Base-by-base conservation (phyloP, 2,113 vertebrate species). In the Phoxinus phoxinus region DNA sequence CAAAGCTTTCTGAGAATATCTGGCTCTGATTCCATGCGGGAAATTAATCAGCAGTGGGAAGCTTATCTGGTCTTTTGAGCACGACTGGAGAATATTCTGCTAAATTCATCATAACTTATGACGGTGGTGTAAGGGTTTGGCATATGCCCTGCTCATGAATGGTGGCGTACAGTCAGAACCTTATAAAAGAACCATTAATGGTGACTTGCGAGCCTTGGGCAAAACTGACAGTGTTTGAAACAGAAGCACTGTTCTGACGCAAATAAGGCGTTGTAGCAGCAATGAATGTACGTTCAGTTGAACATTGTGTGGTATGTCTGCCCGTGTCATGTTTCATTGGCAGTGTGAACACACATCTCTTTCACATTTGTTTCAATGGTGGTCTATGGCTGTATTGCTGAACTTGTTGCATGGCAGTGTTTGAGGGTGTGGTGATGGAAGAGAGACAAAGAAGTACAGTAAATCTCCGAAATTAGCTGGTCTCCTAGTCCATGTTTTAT, bases 331-430 rank as follows among this genome's bases (percentile, higher is more conserved):
- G 58, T 65, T 63, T 63, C 78, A 46, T 65, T 63, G 78, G 78
- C 78, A 80, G 78, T 65, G 23, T 46, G 78, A 80, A 80, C 78
- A 80, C 58, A 30, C 4, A 80, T 63, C 78, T 65, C 78, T 80
- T 80, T 80, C 78, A 80, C 13, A 46, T 80, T 63, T 80, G 58
- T 46, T 21, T 46, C 78, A 46, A 1, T 80, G 37, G 58, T 27
- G 58, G 8, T 80, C n/a, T 80, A 44, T 80, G 77, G 56, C 41
- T 46, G 59, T 74, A 17, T 48, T 41, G n/a, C n/a, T 73, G 23
- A 73, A 73, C 71, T 48, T 74, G 59, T 80, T 82, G 30, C 80
- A 59, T 88, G 86, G 81, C 76, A 82, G 32, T 46, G 71, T 35
- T 82, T 77, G 77, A 74, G 51, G 30, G 46, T 27, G 12, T 79